phyloP scores from a whole-genome alignment of 1,140 invertebrate genomes.

The Tetragonula clypearis region DNA sequence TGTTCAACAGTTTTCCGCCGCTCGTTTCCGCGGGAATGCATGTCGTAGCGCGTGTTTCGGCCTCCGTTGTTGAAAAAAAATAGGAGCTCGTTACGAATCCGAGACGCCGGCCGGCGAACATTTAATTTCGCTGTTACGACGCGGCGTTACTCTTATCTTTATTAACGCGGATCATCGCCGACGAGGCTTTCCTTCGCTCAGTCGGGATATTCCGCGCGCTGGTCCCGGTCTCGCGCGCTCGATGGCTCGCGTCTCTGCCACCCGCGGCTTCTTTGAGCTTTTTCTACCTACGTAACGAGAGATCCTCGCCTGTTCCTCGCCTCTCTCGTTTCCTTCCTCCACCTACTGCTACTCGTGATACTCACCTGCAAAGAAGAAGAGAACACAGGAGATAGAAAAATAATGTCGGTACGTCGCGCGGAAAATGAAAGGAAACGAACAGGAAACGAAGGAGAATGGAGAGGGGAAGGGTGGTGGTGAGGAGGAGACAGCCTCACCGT shows the following conservation, averaged over 20 bases:
- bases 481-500: too few relatives aligned
- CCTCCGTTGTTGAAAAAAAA: conserved; percentile 17
- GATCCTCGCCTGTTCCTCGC: conserved; percentile 1
- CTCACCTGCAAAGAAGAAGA: conserved; percentile 52
- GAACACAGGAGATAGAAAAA: conserved; percentile 41
- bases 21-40: background rate
- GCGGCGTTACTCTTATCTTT: conserved; percentile 46
- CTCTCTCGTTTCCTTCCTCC: background rate
- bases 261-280: conserved; percentile 31
- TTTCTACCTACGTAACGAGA: conserved; percentile 42
- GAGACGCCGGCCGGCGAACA: background rate
- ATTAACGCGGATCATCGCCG: conserved; percentile 42
- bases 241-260: background rate
- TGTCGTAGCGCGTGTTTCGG: background rate
- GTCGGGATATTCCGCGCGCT: conserved; percentile 8
- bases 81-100: conserved; percentile 17
- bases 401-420: conserved; percentile 36
- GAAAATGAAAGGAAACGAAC: background rate
- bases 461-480: too few relatives aligned
- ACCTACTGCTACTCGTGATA: conserved; percentile 14
- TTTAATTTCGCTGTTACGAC: conserved; percentile 49
- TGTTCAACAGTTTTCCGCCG: background rate
- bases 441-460: background rate
- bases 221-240: background rate
- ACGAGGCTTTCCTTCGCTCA: conserved; percentile 30